A percentile compares a stretch with the other conserved stretches of the same genome.
phyloP scores from a whole-genome alignment of 1,140 invertebrate species.

The Lepidostoma basale region DNA sequence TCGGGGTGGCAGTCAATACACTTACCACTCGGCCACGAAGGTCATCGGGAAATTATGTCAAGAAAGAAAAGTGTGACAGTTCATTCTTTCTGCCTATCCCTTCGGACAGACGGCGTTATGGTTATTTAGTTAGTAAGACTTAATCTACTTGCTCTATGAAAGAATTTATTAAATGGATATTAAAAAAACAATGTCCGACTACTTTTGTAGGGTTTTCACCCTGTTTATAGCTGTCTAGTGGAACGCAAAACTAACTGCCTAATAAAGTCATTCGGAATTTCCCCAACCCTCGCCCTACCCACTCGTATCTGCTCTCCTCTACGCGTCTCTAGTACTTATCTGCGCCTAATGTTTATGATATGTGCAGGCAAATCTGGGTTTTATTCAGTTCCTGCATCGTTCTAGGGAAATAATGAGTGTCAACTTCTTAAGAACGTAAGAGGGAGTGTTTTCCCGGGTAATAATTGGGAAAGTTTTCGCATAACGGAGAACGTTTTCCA shows the following conservation, averaged over 20 bases:
- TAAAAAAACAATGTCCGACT: too few species aligned
- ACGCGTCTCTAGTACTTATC: conserved; percentile 11
- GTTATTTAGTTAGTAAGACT: too few species aligned
- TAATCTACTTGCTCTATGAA: too few species aligned
- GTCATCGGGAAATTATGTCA: too few species aligned
- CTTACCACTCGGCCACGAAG: too few species aligned
- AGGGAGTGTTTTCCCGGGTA: background rate
- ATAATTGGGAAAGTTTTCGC: conserved; percentile 16
- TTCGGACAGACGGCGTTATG: too few species aligned
- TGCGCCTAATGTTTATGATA: conserved; percentile 38
- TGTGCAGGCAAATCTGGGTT: conserved; percentile 34
- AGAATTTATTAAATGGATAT: too few species aligned
- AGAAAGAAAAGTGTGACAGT: too few species aligned
- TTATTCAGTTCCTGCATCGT: conserved; percentile 23
- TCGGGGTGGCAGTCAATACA: too few species aligned
- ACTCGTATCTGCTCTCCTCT: background rate
- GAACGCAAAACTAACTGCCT: background rate
- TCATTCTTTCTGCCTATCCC: too few species aligned
- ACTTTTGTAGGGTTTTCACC: background rate
- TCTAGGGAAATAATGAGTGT: conserved; percentile 9
- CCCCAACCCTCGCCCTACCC: background rate
- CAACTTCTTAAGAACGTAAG: background rate
- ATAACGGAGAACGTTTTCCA: too few species aligned
- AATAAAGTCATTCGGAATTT: conserved; percentile 22
- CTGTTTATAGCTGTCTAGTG: background rate